Percentiles rank a stretch among this genome's conserved stretches.
These are phyloP conservation scores for Anoplius nigerrimus DNA, from an alignment of 2,888 invertebrate species.

Conservation along the genomic window DNA sequence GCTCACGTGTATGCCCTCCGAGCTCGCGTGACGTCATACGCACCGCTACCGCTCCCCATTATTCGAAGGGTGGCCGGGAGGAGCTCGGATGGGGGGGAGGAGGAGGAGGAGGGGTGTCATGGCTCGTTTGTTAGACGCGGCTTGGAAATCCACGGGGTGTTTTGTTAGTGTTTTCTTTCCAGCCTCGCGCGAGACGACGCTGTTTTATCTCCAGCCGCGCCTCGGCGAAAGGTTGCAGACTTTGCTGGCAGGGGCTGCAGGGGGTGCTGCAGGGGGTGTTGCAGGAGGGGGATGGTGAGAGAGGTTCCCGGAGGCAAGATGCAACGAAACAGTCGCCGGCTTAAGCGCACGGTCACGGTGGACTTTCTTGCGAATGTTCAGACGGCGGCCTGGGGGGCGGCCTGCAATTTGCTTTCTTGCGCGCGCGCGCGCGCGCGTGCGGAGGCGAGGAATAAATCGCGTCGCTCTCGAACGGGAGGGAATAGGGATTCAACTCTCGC, in stretches of 20 bases:
- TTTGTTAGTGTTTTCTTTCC: slow-evolving; percentile 69
- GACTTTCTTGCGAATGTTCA: slow-evolving; percentile 43
- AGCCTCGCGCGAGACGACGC: slow-evolving; percentile 54
- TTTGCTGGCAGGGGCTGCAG: slow-evolving; percentile 22
- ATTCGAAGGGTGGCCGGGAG: slow-evolving; percentile 43
- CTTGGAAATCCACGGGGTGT: slow-evolving; percentile 57
- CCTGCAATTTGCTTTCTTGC: slow-evolving; percentile 46
- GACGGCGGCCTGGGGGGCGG: too few species aligned
- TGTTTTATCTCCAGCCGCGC: slow-evolving; percentile 56
- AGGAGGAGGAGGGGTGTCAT: slow-evolving; percentile 58
- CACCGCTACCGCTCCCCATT: slow-evolving; percentile 65
- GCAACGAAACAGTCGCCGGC: slow-evolving; percentile 37
- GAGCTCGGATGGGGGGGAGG: slow-evolving; percentile 10
- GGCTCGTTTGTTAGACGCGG: slow-evolving; percentile 71
- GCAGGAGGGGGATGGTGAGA: slow-evolving; percentile 27
- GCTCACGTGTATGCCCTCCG: slow-evolving; percentile 28
- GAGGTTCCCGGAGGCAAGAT: slow-evolving; percentile 31
- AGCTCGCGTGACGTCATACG: slow-evolving; percentile 65
- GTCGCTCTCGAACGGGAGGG: neutral
- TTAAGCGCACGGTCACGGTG: slow-evolving; percentile 43
- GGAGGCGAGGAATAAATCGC: neutral
- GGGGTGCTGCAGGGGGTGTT: slow-evolving; percentile 13
- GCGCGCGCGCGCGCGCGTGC: slow-evolving; percentile 7
- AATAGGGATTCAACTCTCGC: neutral
- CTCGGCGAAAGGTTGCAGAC: slow-evolving; percentile 32